These are phyloP conservation scores for Oryzias dopingdopingensis DNA, from an alignment of 2,797 vertebrate genomes.

Conservation along the genomic window DNA sequence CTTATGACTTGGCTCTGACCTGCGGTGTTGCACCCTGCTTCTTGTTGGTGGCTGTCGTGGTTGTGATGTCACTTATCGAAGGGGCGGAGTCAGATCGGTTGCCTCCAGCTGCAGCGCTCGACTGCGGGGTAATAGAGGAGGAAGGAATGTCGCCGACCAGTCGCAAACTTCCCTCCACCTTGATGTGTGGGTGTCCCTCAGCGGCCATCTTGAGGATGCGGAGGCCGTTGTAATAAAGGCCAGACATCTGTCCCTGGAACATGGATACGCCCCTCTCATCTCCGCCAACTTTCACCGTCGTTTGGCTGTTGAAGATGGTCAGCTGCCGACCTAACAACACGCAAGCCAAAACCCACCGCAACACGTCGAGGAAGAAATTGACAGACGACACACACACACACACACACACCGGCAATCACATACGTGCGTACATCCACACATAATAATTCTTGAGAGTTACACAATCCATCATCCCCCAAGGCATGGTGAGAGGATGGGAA, in stretches of 20 bases:
- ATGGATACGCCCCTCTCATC: constrained; percentile 85
- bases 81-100: constrained; percentile 97
- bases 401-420: constrained; percentile 59
- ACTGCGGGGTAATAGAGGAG: constrained; percentile 97
- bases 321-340: constrained; percentile 92
- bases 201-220: constrained; percentile 99
- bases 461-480: constrained; percentile 65
- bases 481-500: constrained; percentile 71
- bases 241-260: constrained; percentile 98
- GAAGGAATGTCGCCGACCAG: constrained; percentile 98
- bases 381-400: constrained; percentile 71
- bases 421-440: constrained; percentile 59
- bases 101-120: constrained; percentile 90
- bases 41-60: constrained; percentile 93
- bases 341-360: constrained; percentile 27
- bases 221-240: constrained; percentile 99
- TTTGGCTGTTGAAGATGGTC: constrained; percentile 99
- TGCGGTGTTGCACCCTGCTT: constrained; percentile 87
- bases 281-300: constrained; percentile 96
- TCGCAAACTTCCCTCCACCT: constrained; percentile 94
- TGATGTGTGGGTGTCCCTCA: constrained; percentile 95
- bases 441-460: constrained; percentile 68
- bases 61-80: constrained; percentile 94
- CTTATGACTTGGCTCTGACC: constrained; percentile 73
- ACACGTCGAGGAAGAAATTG: constrained; percentile 83